Conservation (phyloP, 2,797 vertebrate species). For the Darevskia nairensis region DNA sequence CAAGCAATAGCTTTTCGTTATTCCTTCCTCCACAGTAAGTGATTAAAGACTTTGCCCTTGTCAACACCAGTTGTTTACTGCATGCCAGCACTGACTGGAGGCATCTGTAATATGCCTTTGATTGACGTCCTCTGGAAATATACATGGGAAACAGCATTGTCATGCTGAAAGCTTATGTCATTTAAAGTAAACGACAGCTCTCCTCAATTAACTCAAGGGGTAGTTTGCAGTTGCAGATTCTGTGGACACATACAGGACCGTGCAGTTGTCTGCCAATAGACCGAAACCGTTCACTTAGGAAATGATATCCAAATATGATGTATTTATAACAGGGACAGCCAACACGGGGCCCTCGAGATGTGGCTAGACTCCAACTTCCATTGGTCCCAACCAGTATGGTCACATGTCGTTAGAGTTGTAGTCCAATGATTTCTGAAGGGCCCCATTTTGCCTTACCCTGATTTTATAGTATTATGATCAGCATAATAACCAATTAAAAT, state of each 20-base stretch:
- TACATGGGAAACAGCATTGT: not conserved
- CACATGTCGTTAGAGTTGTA: too few relatives aligned
- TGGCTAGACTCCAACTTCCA: too few relatives aligned
- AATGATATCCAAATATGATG: not conserved
- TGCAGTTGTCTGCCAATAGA: not conserved
- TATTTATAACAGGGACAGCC: not conserved
- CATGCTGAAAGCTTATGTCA: not conserved
- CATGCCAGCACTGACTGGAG: not conserved
- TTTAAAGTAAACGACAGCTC: not conserved
- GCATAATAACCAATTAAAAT: not conserved
- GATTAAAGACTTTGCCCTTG: slow-evolving; percentile 31
- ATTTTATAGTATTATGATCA: not conserved
- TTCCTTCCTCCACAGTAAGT: slow-evolving; percentile 6
- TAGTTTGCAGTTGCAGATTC: not conserved
- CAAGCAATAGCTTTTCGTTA: slow-evolving; percentile 39
- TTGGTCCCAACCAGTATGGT: too few relatives aligned
- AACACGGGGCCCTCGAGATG: too few relatives aligned
- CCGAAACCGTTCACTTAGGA: not conserved
- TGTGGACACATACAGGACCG: not conserved
- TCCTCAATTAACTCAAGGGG: not conserved
- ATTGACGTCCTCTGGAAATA: slow-evolving; percentile 6
- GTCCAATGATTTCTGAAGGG: too few relatives aligned
- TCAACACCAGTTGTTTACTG: slow-evolving; percentile 16
- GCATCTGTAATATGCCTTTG: not conserved
- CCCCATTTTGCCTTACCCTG: too few relatives aligned